Percentiles rank a stretch among this genome's conserved stretches.
These are phyloP conservation scores for Microtus ochrogaster DNA, from an alignment of 2,113 vertebrate genomes.

Conservation along the genomic window DNA sequence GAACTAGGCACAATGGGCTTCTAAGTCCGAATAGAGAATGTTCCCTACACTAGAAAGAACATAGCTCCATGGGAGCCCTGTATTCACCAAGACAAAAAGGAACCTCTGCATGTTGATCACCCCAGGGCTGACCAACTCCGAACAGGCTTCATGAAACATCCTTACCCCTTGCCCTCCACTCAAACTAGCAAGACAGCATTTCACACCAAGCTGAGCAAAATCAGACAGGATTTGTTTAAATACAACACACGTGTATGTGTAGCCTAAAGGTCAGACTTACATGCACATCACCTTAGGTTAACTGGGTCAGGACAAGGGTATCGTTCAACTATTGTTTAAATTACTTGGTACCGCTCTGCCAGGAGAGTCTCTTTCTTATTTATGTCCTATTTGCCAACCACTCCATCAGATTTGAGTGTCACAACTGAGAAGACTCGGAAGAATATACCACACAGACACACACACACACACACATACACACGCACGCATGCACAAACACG, in stretches of 20 bases:
- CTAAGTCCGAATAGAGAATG: background rate
- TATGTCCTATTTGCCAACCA: background rate
- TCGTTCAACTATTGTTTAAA: background rate
- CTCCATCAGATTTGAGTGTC: background rate
- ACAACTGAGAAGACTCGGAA: background rate
- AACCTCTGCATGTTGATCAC: fast-evolving
- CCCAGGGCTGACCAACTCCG: background rate
- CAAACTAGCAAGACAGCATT: background rate
- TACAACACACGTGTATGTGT: slow-evolving; percentile 2
- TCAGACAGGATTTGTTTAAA: background rate
- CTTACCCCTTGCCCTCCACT: too few species aligned
- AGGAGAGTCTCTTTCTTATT: background rate
- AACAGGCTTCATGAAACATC: background rate
- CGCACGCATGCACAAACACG: too few species aligned
- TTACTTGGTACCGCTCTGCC: background rate
- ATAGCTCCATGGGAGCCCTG: background rate
- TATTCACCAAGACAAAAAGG: background rate
- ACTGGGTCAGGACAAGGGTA: background rate
- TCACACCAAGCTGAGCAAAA: background rate
- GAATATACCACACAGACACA: background rate
- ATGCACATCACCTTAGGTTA: background rate
- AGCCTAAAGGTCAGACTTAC: background rate
- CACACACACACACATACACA: background rate
- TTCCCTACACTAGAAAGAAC: background rate
- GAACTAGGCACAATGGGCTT: background rate